phyloP scores from a whole-genome alignment of 2,888 invertebrate species.

The Epistrophe eligans region DNA sequence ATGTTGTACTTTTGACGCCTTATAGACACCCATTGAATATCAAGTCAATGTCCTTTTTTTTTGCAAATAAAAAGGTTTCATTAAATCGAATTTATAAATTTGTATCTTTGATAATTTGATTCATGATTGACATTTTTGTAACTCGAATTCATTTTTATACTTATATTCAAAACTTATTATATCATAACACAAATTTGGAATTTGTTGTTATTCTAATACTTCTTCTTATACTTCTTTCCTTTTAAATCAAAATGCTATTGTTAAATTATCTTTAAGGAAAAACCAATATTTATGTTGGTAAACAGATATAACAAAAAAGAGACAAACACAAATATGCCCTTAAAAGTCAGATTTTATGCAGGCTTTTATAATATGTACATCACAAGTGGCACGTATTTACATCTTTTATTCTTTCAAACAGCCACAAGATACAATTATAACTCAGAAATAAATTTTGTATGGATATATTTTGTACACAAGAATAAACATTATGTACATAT shows the following conservation, averaged over 20 bases:
- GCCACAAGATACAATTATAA: slow-evolving; percentile 15
- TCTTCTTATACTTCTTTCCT: not conserved
- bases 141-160: not conserved
- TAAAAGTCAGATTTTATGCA: slow-evolving; percentile 1
- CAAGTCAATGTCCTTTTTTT: not conserved
- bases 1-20: not conserved
- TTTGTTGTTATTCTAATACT: not conserved
- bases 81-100: not conserved
- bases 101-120: not conserved
- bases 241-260: not conserved
- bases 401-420: slow-evolving; percentile 12
- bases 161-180: not conserved
- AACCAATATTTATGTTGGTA: not conserved
- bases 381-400: slow-evolving; percentile 13
- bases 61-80: not conserved
- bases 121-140: not conserved
- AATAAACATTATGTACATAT: not conserved
- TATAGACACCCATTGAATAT: not conserved
- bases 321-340: not conserved
- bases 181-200: not conserved
- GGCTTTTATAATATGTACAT: not conserved
- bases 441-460: slow-evolving; percentile 1
- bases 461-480: not conserved
- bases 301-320: not conserved
- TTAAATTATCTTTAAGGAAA: not conserved